A percentile compares a stretch with the other conserved stretches of the same genome.
These are phyloP conservation scores for Lepisosteus oculatus DNA, from an alignment of 2,113 vertebrate species.

Conservation along the genomic window DNA sequence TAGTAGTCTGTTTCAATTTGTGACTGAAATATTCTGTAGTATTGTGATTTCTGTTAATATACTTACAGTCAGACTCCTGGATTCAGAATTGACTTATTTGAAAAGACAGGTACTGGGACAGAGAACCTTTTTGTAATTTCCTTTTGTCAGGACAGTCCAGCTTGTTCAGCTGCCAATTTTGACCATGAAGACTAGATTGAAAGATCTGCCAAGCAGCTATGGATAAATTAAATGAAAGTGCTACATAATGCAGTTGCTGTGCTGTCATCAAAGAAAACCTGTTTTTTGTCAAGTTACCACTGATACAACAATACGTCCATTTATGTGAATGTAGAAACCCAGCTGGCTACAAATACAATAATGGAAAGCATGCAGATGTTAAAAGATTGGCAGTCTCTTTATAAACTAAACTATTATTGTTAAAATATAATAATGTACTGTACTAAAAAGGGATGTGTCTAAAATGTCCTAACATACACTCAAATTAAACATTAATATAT, in stretches of 20 bases:
- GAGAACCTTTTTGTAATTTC: not conserved
- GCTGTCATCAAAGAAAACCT: not conserved
- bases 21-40: too few relatives aligned
- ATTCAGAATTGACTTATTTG: not conserved
- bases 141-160: slow-evolving; percentile 11
- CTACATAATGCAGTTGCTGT: not conserved
- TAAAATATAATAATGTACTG: too few relatives aligned
- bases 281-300: too few relatives aligned
- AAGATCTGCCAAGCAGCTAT: not conserved
- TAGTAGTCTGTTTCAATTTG: not conserved
- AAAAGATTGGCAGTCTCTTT: not conserved
- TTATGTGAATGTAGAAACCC: not conserved
- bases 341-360: slow-evolving; percentile 2
- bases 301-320: too few relatives aligned
- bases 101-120: slow-evolving; percentile 6
- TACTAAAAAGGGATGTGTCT: too few relatives aligned
- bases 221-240: not conserved
- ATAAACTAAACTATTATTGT: not conserved
- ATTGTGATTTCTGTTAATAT: too few relatives aligned
- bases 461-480: too few relatives aligned
- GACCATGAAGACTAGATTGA: not conserved
- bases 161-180: not conserved
- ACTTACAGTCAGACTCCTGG: too few relatives aligned
- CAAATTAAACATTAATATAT: too few relatives aligned
- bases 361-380: not conserved